Conservation (phyloP, 2,113 vertebrate species). For the Okapia johnstoni region DNA sequence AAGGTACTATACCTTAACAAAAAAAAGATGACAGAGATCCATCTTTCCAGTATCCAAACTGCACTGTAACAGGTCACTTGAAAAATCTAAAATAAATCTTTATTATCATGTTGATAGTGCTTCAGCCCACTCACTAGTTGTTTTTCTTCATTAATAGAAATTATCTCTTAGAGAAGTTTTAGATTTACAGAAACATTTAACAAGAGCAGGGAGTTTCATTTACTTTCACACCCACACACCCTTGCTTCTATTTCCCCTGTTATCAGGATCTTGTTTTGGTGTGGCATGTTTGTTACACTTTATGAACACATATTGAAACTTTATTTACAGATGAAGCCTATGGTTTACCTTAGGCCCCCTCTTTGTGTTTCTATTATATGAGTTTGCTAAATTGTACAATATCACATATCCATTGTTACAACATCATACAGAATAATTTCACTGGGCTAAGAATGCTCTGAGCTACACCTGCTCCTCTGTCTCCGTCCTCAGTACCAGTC, state of each 20-base stretch:
- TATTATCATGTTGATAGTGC: not conserved
- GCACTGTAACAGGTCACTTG: not conserved
- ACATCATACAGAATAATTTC: not conserved
- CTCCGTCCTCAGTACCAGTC: not conserved
- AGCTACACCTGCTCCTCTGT: rapidly evolving
- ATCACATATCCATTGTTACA: rapidly evolving
- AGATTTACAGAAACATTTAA: not conserved
- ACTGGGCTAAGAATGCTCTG: not conserved
- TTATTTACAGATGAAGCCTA: not conserved
- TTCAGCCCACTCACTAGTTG: not conserved
- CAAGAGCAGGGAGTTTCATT: not conserved
- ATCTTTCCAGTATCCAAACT: not conserved
- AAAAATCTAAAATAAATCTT: not conserved
- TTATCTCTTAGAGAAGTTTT: not conserved
- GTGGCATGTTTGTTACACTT: rapidly evolving
- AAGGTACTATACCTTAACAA: not conserved
- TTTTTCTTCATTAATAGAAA: not conserved
- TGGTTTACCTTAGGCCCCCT: not conserved
- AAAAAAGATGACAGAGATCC: not conserved
- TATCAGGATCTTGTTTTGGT: too few relatives aligned
- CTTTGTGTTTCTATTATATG: not conserved
- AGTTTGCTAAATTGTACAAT: not conserved
- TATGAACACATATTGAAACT: not conserved
- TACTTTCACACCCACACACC: too few relatives aligned
- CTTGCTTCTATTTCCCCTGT: too few relatives aligned